Base-by-base conservation (phyloP, 2,888 invertebrate genomes). In the Harmothoe impar region DNA sequence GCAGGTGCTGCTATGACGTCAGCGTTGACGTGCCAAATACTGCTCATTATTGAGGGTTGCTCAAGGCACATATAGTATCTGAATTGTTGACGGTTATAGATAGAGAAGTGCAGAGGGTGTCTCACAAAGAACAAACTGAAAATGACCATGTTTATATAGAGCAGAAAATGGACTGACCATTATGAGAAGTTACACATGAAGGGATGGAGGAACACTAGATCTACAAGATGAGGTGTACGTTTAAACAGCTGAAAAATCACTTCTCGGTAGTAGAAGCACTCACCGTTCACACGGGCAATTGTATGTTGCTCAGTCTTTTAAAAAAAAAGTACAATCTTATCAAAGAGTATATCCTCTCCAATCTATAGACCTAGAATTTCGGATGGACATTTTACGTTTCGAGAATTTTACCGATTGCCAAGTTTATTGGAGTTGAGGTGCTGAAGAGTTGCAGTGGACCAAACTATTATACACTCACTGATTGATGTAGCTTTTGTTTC, bases 361-460 rank as follows among this genome's bases (percentile, higher is more conserved):
- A n/a, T n/a, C 62, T 62, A 20, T 15, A 5, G 3, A 52, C 12
- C 10, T 52, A 10, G 17, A 52, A 52, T 17, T 52, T 52, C 17
- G 1, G 12, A 20, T 62, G 23, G 43, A 10, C 15, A 20, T 15
- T 72, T 72, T 72, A 72, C 72, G 5, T 29, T 72, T 33, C 12
- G 81, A 81, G 35, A 81, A 33, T 35, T 25, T 43, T 43, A 81
- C 43, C 31, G n/a, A 81, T 43, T 5, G 43, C 33, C 35, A 25
- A 81, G 7, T 43, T 81, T 20, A 35, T n/a, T 33, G 43, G 81
- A 81, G 35, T 23, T 23, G 81, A 81, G 81, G 81, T 81, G 81
- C 81, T 81, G 81, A 81, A 81, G 15, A 35, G 81, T 81, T 81
- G 81, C 20, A 33, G 81, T 35, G 81, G 81, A 43, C 33, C 81